These are phyloP conservation scores for Serranus cabrilla DNA, from an alignment of 2,797 vertebrate species.

Conservation along the genomic window DNA sequence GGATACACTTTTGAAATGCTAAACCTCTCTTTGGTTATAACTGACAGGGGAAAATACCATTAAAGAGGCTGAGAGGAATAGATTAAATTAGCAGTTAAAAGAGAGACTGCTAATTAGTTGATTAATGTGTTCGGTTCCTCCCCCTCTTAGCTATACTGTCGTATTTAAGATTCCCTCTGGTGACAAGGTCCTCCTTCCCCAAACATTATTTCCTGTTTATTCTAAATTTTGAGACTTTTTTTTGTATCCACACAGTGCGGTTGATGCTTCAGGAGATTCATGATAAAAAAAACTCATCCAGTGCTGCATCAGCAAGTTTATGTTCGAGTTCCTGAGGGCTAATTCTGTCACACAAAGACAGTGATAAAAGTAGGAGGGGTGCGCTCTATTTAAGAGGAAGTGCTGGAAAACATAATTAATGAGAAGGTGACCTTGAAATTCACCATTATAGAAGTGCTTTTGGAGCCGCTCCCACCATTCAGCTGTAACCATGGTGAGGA, in stretches of 20 bases:
- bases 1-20: slow-evolving; percentile 88
- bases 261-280: background rate
- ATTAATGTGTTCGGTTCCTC: slow-evolving; percentile 80
- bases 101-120: slow-evolving; percentile 86
- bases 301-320: slow-evolving; percentile 67
- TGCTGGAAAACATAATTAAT: slow-evolving; percentile 81
- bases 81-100: slow-evolving; percentile 89
- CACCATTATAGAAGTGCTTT: slow-evolving; percentile 46
- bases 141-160: slow-evolving; percentile 52
- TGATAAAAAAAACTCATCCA: slow-evolving; percentile 24
- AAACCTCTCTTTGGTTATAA: slow-evolving; percentile 82
- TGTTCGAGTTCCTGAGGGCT: slow-evolving; percentile 53
- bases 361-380: slow-evolving; percentile 70
- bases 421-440: slow-evolving; percentile 82
- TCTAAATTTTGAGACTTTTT: slow-evolving; percentile 19
- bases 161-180: slow-evolving; percentile 46
- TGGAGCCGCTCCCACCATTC: slow-evolving; percentile 59
- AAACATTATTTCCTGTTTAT: slow-evolving; percentile 49
- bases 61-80: slow-evolving; percentile 77
- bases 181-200: slow-evolving; percentile 33
- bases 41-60: slow-evolving; percentile 76
- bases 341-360: slow-evolving; percentile 68
- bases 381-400: slow-evolving; percentile 72
- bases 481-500: slow-evolving; percentile 75
- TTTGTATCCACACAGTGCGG: slow-evolving; percentile 9